These are phyloP conservation scores for Phataginus tricuspis DNA, from an alignment of 2,797 vertebrate species.

Conservation along the genomic window DNA sequence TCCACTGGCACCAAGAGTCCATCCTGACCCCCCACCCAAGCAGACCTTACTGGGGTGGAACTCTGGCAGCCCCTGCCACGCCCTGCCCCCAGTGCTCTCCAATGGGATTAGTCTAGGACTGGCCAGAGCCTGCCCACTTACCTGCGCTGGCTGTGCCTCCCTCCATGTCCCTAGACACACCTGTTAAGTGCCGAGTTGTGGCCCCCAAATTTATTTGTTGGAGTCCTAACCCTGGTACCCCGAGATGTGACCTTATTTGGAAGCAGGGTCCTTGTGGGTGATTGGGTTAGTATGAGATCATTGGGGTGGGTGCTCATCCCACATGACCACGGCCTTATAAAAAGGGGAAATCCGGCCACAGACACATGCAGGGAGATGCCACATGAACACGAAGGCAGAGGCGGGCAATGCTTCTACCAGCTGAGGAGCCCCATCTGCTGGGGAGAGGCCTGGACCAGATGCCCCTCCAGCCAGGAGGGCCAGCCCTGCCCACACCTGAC, in stretches of 20 bases:
- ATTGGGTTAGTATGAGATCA: neutral
- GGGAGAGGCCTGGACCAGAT: neutral
- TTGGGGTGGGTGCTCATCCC: neutral
- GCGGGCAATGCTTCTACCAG: neutral
- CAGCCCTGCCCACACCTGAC: neutral
- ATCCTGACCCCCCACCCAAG: neutral
- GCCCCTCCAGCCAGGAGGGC: no score
- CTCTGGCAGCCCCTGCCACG: rapidly evolving
- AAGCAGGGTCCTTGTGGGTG: neutral
- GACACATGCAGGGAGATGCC: neutral
- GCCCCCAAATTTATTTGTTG: neutral
- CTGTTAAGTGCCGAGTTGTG: neutral
- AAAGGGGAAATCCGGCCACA: neutral
- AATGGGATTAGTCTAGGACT: neutral
- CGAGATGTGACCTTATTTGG: neutral
- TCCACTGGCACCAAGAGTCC: neutral
- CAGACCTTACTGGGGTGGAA: no score
- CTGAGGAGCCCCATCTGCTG: neutral
- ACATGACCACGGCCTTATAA: neutral
- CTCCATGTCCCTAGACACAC: neutral
- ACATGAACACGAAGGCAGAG: no score
- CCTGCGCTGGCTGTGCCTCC: neutral
- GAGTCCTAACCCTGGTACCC: neutral
- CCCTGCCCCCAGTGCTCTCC: neutral
- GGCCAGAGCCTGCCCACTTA: neutral